These are phyloP conservation scores for Ophioderma brevispina DNA, from an alignment of 35 echinoderm and acorn worm species.

Conservation along the genomic window DNA sequence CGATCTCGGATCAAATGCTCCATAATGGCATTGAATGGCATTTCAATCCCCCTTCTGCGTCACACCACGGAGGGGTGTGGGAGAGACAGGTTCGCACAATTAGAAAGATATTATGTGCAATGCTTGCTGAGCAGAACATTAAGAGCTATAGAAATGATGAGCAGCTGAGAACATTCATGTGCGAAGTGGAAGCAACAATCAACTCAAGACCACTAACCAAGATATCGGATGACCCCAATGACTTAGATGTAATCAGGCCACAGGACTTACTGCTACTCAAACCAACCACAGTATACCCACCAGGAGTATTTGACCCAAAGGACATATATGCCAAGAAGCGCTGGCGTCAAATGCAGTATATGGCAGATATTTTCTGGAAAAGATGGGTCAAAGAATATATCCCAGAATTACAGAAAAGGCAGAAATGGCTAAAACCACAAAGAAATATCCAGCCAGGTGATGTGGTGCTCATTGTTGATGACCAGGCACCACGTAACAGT, in stretches of 20 bases:
- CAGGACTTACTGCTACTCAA: slow-evolving; percentile 7
- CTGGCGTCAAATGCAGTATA: slow-evolving; percentile 64
- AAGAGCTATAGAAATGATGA: too few species aligned
- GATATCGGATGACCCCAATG: slow-evolving; percentile 49
- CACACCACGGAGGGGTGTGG: too few species aligned
- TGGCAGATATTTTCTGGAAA: slow-evolving; percentile 50
- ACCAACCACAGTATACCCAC: not conserved
- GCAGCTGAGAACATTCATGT: too few species aligned
- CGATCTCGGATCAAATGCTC: not conserved
- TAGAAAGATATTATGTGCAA: too few species aligned
- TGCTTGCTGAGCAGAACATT: too few species aligned
- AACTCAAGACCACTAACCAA: slow-evolving; percentile 58
- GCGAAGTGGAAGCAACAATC: slow-evolving; percentile 53
- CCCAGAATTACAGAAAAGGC: slow-evolving; percentile 36
- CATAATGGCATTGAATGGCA: slow-evolving; percentile 26
- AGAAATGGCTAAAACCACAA: slow-evolving; percentile 29
- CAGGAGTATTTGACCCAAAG: not conserved
- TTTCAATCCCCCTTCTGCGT: too few species aligned
- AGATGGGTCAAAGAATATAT: slow-evolving; percentile 52
- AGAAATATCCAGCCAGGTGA: slow-evolving; percentile 45
- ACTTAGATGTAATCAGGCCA: slow-evolving; percentile 16
- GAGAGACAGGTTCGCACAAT: too few species aligned
- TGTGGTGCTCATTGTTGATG: slow-evolving; percentile 53
- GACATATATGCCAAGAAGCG: slow-evolving; percentile 15
- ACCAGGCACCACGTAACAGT: slow-evolving; percentile 20